Conservation (phyloP, 2,888 invertebrate species). For the Cyclophora albipunctata region DNA sequence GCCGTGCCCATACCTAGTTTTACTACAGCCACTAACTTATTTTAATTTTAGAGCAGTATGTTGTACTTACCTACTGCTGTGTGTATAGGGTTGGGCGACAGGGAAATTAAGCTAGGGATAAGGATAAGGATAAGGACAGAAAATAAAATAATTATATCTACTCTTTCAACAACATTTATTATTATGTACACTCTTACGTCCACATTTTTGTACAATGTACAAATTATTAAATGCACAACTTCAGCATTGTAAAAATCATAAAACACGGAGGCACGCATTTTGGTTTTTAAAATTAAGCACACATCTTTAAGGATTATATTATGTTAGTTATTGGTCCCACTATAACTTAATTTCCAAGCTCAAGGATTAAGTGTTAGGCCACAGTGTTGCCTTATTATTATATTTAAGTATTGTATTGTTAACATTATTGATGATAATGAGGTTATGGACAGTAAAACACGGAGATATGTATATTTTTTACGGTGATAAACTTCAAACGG, state of each 20-base stretch:
- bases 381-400: conserved; percentile 1
- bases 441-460: too few relatives aligned
- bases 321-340: conserved; percentile 60
- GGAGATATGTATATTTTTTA: too few relatives aligned
- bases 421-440: too few relatives aligned
- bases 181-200: conserved; percentile 67
- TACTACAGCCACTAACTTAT: too few relatives aligned
- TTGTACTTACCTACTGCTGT: too few relatives aligned
- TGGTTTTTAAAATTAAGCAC: conserved; percentile 36
- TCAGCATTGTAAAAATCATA: conserved; percentile 66
- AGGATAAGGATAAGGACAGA: not conserved
- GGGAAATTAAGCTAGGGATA: too few relatives aligned
- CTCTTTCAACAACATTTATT: conserved; percentile 68
- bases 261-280: conserved; percentile 45
- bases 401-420: not conserved
- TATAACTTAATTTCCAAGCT: conserved; percentile 42
- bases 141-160: conserved; percentile 7
- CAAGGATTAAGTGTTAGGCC: conserved; percentile 13
- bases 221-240: conserved; percentile 74
- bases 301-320: conserved; percentile 28
- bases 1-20: too few relatives aligned
- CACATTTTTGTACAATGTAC: conserved; percentile 65
- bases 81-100: too few relatives aligned
- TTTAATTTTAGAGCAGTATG: too few relatives aligned
- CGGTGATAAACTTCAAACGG: too few relatives aligned